Conservation (phyloP, 1,140 invertebrate genomes). For the Bombyx mandarina region DNA sequence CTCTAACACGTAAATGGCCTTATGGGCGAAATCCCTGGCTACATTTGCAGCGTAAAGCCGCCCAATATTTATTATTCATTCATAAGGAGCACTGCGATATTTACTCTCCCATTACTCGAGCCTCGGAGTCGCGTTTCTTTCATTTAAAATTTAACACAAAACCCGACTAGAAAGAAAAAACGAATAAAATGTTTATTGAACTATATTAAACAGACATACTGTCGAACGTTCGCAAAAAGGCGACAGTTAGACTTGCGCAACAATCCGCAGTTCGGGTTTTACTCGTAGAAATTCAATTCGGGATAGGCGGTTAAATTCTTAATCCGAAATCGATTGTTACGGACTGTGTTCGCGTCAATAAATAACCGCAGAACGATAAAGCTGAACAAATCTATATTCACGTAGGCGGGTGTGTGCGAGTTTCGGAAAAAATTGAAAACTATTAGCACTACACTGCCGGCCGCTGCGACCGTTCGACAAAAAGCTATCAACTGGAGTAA, state of each 20-base stretch:
- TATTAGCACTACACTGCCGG: slow-evolving; percentile 33
- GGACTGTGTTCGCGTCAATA: slow-evolving; percentile 25
- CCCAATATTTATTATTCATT: slow-evolving; percentile 53
- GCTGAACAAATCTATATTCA: slow-evolving; percentile 33
- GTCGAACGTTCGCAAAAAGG: not conserved
- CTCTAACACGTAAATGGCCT: slow-evolving; percentile 8
- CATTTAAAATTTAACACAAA: slow-evolving; percentile 48
- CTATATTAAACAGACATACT: slow-evolving; percentile 24
- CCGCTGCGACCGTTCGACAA: too few relatives aligned
- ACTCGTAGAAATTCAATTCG: not conserved
- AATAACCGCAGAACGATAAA: slow-evolving; percentile 36
- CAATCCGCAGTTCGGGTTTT: not conserved
- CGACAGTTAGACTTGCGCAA: not conserved
- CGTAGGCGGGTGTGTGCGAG: slow-evolving; percentile 26
- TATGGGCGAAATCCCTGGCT: slow-evolving; percentile 23
- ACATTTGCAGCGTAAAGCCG: slow-evolving; percentile 25
- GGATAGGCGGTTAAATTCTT: slow-evolving; percentile 16
- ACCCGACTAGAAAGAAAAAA: slow-evolving; percentile 16
- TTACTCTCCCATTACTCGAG: slow-evolving; percentile 50
- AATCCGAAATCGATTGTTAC: slow-evolving; percentile 29
- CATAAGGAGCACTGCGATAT: slow-evolving; percentile 51
- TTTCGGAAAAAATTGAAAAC: slow-evolving; percentile 40
- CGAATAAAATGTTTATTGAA: slow-evolving; percentile 24
- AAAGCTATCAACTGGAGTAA: too few relatives aligned
- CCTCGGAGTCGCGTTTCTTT: slow-evolving; percentile 37